Conservation (phyloP, 2,797 vertebrate genomes). For the Dipus sagitta region DNA sequence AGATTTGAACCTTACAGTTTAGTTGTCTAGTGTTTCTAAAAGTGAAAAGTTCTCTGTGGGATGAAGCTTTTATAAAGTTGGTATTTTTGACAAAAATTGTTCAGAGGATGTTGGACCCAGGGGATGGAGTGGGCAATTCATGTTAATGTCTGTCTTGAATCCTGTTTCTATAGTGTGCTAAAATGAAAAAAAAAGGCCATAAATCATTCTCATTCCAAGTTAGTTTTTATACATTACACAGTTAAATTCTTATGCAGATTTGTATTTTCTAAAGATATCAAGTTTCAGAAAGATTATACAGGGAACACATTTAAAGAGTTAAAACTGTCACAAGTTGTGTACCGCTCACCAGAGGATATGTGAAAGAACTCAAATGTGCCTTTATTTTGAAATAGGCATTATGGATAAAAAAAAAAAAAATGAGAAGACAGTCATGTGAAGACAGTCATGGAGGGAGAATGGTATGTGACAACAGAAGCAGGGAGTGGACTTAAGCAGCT, state of each 20-base stretch:
- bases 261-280: background rate
- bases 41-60: background rate
- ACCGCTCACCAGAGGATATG: background rate
- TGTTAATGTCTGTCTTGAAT: background rate
- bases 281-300: background rate
- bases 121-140: background rate
- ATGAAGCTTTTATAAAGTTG: background rate
- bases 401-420: background rate
- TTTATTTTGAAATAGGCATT: background rate
- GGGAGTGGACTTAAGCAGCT: background rate
- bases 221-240: background rate
- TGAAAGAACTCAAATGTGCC: slow-evolving; percentile 1
- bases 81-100: slow-evolving; percentile 56
- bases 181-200: background rate
- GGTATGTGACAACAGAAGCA: background rate
- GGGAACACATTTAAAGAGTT: background rate
- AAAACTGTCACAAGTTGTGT: background rate
- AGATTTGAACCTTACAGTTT: background rate
- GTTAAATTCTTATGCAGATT: background rate
- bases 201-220: background rate
- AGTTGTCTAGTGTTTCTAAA: slow-evolving; percentile 21
- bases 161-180: background rate
- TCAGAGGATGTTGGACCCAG: background rate
- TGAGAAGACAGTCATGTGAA: background rate
- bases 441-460: background rate